phyloP scores from a whole-genome alignment of 30 jellyfish, hydroid and myxozoan genomes.

The Phacellophora camtschatica region DNA sequence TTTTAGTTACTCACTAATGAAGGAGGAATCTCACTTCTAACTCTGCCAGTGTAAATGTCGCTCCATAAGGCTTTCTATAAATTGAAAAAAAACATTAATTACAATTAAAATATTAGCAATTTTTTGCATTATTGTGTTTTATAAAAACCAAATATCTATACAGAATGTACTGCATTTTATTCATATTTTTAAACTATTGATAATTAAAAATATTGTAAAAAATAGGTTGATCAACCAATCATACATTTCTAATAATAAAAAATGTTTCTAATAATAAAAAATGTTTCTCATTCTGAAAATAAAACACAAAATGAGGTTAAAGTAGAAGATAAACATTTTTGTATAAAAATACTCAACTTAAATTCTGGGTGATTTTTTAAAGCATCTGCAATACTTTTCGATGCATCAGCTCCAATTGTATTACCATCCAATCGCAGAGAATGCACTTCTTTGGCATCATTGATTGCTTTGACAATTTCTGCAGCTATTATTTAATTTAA shows the following conservation, averaged over 20 bases:
- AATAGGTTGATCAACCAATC: no score
- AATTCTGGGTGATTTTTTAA: conserved; percentile 61
- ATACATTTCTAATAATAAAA: no score
- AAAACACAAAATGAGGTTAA: no score
- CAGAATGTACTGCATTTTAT: no score
- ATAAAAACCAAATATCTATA: no score
- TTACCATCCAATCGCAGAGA: conserved; percentile 87
- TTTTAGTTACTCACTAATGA: conserved; percentile 66
- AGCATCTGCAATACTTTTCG: conserved; percentile 81
- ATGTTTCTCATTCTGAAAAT: no score
- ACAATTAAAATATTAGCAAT: neutral
- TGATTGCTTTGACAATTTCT: conserved; percentile 81
- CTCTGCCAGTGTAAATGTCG: conserved; percentile 92
- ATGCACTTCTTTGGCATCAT: conserved; percentile 58
- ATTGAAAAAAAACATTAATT: neutral
- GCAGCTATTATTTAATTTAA: conserved; percentile 34
- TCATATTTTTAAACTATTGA: no score
- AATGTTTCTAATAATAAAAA: no score
- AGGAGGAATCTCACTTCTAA: conserved; percentile 91
- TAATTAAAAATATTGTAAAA: no score
- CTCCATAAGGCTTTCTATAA: conserved; percentile 91
- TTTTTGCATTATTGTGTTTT: no score
- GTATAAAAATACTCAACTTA: no score
- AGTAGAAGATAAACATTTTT: no score
- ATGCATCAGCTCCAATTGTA: conserved; percentile 94